A percentile compares a stretch with the other conserved stretches of the same genome.
These are phyloP conservation scores for Arctia plantaginis DNA, from an alignment of 2,888 invertebrate genomes.

Conservation along the genomic window DNA sequence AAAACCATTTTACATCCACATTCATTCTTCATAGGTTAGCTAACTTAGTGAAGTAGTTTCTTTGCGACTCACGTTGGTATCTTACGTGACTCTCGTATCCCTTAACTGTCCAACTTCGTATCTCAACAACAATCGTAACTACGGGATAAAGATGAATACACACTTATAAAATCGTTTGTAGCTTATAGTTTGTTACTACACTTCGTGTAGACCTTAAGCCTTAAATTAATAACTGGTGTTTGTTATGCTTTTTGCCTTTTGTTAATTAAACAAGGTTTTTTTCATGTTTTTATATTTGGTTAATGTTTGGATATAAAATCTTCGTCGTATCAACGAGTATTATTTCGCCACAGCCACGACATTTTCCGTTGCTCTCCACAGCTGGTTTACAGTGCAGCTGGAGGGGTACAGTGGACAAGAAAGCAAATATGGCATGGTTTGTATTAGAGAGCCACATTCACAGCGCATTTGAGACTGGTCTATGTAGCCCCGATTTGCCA, in stretches of 20 bases:
- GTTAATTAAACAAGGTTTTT: neutral
- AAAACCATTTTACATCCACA: slow-evolving; percentile 13
- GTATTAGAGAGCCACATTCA: no score
- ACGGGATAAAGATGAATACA: slow-evolving; percentile 3
- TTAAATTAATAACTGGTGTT: neutral
- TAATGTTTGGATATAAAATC: no score
- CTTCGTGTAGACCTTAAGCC: neutral
- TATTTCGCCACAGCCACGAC: no score
- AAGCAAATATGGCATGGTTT: no score
- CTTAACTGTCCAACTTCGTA: slow-evolving; percentile 40
- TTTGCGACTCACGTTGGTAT: slow-evolving; percentile 33
- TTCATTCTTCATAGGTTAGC: slow-evolving; percentile 36
- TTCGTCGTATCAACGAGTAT: no score
- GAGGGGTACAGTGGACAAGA: no score
- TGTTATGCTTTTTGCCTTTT: neutral
- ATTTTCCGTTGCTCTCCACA: no score
- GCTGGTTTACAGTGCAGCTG: no score
- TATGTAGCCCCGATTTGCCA: no score
- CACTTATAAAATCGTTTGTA: neutral
- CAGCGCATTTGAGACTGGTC: no score
- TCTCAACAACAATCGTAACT: slow-evolving; percentile 36
- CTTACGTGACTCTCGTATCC: slow-evolving; percentile 38
- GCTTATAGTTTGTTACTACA: neutral
- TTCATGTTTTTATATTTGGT: no score
- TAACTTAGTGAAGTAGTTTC: slow-evolving; percentile 40